phyloP scores from a whole-genome alignment of 2,797 vertebrate species.

The Cryptoblepharus egeriae region DNA sequence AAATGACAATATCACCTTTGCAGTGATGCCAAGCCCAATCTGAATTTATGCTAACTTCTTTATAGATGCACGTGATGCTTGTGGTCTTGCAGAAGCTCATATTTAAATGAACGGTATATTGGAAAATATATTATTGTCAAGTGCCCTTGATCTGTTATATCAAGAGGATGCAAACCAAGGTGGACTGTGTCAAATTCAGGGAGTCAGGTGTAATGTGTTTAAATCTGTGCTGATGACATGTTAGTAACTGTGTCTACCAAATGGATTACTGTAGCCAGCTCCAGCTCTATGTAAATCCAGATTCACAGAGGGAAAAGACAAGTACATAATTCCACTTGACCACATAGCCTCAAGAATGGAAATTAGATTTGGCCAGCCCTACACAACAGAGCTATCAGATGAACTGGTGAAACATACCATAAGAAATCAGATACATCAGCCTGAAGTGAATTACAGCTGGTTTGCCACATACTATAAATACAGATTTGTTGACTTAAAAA shows the following conservation, averaged over 20 bases:
- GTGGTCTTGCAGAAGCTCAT: conserved; percentile 26
- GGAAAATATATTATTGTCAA: conserved; percentile 28
- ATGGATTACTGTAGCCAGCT: conserved; percentile 58
- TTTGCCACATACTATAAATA: conserved; percentile 72
- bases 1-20: conserved; percentile 9
- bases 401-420: conserved; percentile 61
- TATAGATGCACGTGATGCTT: conserved; percentile 7
- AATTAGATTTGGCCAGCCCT: conserved; percentile 69
- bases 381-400: conserved; percentile 66
- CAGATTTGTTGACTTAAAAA: conserved; percentile 65
- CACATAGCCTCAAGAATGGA: conserved; percentile 63
- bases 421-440: conserved; percentile 65
- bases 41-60: not conserved
- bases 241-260: conserved; percentile 60
- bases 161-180: conserved; percentile 39
- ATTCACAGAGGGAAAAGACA: conserved; percentile 52
- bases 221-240: conserved; percentile 53
- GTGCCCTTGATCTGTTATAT: conserved; percentile 36
- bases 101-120: conserved; percentile 27
- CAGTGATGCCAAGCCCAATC: not conserved
- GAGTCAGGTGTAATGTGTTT: conserved; percentile 45
- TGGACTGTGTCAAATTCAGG: conserved; percentile 49
- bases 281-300: conserved; percentile 43
- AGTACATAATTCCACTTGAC: conserved; percentile 60
- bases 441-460: conserved; percentile 67